phyloP scores from a whole-genome alignment of 1,140 invertebrate genomes.

The Heliothis virescens region DNA sequence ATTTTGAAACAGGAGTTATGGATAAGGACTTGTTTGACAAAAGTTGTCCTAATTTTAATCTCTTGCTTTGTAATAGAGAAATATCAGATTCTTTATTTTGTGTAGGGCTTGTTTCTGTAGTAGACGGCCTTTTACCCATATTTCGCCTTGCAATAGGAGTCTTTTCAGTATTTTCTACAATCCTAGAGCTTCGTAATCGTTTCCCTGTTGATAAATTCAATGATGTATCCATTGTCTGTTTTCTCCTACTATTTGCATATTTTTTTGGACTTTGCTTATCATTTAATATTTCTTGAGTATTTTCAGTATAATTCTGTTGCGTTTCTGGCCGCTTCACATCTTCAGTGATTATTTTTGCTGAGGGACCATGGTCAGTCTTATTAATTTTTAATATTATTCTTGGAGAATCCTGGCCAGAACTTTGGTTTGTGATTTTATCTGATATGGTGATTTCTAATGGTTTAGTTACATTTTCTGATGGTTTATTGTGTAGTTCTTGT shows the following conservation, averaged over 20 bases:
- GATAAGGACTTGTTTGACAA: conserved; percentile 77
- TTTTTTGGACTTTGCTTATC: conserved; percentile 70
- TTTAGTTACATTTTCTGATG: conserved; percentile 75
- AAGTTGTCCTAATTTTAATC: conserved; percentile 81
- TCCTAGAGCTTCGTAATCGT: conserved; percentile 76
- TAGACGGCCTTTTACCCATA: conserved; percentile 70
- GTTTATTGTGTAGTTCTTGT: conserved; percentile 68
- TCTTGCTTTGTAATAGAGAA: conserved; percentile 77
- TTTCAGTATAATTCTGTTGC: conserved; percentile 62
- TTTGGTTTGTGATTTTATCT: conserved; percentile 74
- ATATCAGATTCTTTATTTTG: conserved; percentile 73
- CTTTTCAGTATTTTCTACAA: conserved; percentile 74
- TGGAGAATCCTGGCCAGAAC: conserved; percentile 84
- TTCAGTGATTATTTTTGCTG: conserved; percentile 84
- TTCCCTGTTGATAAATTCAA: conserved; percentile 70
- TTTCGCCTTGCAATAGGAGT: conserved; percentile 61
- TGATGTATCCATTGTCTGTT: conserved; percentile 58
- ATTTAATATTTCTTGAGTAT: conserved; percentile 65
- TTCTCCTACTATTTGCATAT: conserved; percentile 71
- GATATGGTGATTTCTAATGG: conserved; percentile 83
- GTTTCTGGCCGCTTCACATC: conserved; percentile 69
- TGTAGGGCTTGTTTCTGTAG: conserved; percentile 64
- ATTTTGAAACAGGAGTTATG: conserved; percentile 69
- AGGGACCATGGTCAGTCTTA: conserved; percentile 84
- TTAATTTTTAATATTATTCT: conserved; percentile 86